Percentiles rank a stretch among this genome's conserved stretches.
These are phyloP conservation scores for Mus minutoides DNA, from an alignment of 2,797 vertebrate species.

Conservation along the genomic window DNA sequence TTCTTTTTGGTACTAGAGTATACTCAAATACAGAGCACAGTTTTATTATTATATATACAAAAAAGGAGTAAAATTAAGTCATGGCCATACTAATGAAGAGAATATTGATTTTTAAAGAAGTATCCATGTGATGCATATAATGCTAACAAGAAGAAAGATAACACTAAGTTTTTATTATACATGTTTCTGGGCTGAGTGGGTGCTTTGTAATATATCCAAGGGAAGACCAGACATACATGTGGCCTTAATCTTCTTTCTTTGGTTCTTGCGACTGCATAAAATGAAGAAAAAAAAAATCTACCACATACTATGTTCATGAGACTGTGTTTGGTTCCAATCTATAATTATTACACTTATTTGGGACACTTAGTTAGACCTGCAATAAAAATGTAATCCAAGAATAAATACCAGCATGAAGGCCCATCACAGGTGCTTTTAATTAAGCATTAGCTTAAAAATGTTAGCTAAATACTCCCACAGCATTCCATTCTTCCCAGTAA, in stretches of 20 bases:
- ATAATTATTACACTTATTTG: constrained; percentile 16
- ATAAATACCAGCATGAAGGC: constrained; percentile 51
- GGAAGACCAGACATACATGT: neutral
- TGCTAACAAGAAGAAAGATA: neutral
- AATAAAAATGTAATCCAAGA: constrained; percentile 59
- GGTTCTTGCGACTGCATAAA: constrained; percentile 15
- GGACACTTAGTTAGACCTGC: constrained; percentile 38
- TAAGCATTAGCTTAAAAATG: constrained; percentile 59
- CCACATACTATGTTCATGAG: neutral
- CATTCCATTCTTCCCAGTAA: constrained; percentile 63
- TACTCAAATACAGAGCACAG: neutral
- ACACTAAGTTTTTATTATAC: neutral
- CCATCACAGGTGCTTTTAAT: constrained; percentile 66
- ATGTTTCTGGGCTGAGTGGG: neutral
- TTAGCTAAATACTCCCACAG: constrained; percentile 45
- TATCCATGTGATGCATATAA: constrained; percentile 3
- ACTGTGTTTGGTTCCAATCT: neutral
- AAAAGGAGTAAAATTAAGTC: constrained; percentile 33
- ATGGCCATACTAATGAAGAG: neutral
- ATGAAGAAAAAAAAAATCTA: constrained; percentile 38
- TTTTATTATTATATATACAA: constrained; percentile 30
- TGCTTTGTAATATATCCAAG: neutral
- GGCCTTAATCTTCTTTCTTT: neutral
- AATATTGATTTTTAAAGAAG: constrained; percentile 15
- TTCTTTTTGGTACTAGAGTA: neutral